Evolutionary conservation across 1,140 invertebrate genomes (phyloP), one percentile per base, ranked within the genome.

Genomic region (Plutomurus gul): DNA sequence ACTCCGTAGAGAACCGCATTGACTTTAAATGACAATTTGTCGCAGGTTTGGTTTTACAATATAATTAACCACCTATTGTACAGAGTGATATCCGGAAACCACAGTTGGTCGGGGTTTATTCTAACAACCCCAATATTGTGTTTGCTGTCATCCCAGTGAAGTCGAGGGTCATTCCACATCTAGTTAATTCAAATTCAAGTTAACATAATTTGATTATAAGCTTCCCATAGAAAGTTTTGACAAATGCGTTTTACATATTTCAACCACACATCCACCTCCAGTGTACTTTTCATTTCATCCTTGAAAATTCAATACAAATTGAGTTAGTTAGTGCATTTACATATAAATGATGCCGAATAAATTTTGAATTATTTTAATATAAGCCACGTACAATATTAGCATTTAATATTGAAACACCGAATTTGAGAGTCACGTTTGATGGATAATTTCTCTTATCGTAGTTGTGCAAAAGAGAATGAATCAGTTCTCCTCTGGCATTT

Each of bases 391-490:
- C 73, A 36, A 75, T 1, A n/a, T 75, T 46, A 0, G 51, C 5
- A 49, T 30, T 3, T 4, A 75, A 33, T 5, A 49, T 10, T 11
- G 33, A 18, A 7, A 75, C 8, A 6, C 46, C 73, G n/a, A 75
- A 51, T 11, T 49, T 36, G 3, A 75, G 16, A 33, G 16, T 37
- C 18, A 11, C 36, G n/a, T 75, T 33, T 6, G 6, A 18, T n/a
- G 73, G 73, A 37, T 75, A 75, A 13, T 75, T 75, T 22, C 46
- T 75, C 36, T 75, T 75, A 30, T 75, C 73, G 27, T 75, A 75
- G 13, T 3, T 13, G 3, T 51, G 5, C 3, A 75, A 51, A 18
- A 75, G 47, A 36, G 1, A 8, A n/a, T 11, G 5, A 3, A 75
- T 49, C 8, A 75, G 27, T 49, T 46, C 13, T 33, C 27, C 22